Conservation (phyloP, 2,113 vertebrate genomes). For the Ranitomeya imitator region DNA sequence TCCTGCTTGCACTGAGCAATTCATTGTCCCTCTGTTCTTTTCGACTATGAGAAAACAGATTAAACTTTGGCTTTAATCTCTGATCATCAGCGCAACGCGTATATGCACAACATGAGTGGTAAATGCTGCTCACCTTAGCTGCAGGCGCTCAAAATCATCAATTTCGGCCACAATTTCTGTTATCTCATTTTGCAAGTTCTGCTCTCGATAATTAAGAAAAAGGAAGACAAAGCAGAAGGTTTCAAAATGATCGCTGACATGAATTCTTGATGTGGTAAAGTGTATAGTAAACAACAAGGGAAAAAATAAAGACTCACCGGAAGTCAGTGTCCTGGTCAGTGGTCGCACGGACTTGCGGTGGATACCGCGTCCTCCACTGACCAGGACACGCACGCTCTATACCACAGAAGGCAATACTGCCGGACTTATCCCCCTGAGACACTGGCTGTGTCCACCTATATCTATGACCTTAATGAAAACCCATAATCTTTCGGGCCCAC, state of each 20-base stretch:
- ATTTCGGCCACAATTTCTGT: conserved; percentile 52
- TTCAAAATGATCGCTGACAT: neutral
- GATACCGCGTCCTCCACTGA: no score
- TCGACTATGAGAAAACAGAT: conserved; percentile 13
- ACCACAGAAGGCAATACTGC: no score
- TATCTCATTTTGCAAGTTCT: conserved; percentile 53
- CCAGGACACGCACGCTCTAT: no score
- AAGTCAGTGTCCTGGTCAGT: no score
- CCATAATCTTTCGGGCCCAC: no score
- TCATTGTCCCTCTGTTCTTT: conserved; percentile 52
- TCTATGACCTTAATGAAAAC: no score
- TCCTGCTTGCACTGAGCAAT: conserved; percentile 44
- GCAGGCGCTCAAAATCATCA: conserved; percentile 52
- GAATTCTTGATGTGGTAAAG: neutral
- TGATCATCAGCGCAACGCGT: neutral
- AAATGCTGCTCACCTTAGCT: conserved; percentile 15
- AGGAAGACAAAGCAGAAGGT: neutral
- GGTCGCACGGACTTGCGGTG: no score
- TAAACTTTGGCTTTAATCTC: neutral
- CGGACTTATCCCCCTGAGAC: no score
- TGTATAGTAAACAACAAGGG: no score
- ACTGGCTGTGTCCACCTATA: no score
- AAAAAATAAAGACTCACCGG: no score
- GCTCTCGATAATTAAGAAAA: neutral
- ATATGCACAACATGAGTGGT: no score